Evolutionary conservation across 1,140 invertebrate species (phyloP), one percentile per base, ranked within the genome.

Genomic region (Zaprionus gabonicus): DNA sequence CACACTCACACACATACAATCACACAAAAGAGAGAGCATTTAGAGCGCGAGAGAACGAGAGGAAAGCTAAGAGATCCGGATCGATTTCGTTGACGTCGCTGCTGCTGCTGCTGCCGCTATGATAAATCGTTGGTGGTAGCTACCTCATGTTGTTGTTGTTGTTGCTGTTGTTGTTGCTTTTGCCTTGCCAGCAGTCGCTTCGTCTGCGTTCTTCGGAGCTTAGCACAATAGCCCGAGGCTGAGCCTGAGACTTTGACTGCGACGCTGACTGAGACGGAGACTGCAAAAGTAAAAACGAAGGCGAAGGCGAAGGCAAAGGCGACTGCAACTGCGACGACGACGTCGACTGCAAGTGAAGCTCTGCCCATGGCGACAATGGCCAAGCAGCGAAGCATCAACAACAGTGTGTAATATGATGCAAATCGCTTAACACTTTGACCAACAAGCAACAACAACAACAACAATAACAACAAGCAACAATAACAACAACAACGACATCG

Each of bases 341-440:
- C 36, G 25, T 17, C 38, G 23, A 36, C 53, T 27, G 56, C 23
- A 17, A 38, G 38, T 41, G 41, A 20, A 31, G 38, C 72, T 58
- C 31, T 49, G 69, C 23, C 57, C 49, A 72, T 81, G 83, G 83
- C 84, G 83, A 87, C 83, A 87, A 87, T 84, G 81, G 84, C 80
- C 80, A 78, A 70, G 38, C 77, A 79, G 51, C 67, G 69, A 77
- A 79, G 46, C 74, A 80, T 72, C 79, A 85, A 66, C 68, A 82
- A 82, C 82, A 75, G 78, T 73, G 78, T 87, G 84, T 87, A 87
- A 87, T 87, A 87, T 84, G 84, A 87, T 87, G 84, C 84, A 87
- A 87, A 87, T 87, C 84, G 84, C 84, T 87, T 87, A 87, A 87
- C 84, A 87, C 84, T 88, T 87, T 88, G 84, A 88, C 84, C 84